Conservation (phyloP, 2,113 vertebrate genomes). For the Hypomesus transpacificus region DNA sequence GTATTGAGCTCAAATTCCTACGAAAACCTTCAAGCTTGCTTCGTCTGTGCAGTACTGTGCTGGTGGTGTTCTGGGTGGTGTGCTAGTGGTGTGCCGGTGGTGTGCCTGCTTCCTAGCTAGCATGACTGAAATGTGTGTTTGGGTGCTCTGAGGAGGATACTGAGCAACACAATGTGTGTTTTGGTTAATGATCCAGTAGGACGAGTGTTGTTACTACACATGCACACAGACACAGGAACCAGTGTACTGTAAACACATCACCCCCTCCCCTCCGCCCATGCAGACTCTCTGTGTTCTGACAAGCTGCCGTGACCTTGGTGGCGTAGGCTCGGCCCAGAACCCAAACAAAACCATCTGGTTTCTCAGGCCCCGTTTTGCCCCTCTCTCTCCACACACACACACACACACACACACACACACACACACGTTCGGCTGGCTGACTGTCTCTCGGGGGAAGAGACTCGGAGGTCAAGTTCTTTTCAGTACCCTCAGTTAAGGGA, state of each 20-base stretch:
- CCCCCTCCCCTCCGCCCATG: slow-evolving; percentile 36
- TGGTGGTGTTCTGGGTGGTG: too few relatives aligned
- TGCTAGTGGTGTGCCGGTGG: too few relatives aligned
- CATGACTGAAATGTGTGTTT: too few relatives aligned
- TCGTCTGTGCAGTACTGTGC: too few relatives aligned
- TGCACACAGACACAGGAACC: slow-evolving; percentile 39
- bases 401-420: slow-evolving; percentile 14
- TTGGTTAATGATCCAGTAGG: slow-evolving; percentile 10
- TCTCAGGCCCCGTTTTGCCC: slow-evolving; percentile 76
- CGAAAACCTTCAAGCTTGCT: too few relatives aligned
- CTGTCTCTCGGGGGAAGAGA: not conserved
- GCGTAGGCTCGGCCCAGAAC: slow-evolving; percentile 59
- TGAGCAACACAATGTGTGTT: not conserved
- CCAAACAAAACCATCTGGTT: slow-evolving; percentile 81
- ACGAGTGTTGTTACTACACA: slow-evolving; percentile 5
- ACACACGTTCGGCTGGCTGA: not conserved
- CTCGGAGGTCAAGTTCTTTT: not conserved
- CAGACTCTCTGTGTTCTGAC: slow-evolving; percentile 43
- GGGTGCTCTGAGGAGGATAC: too few relatives aligned
- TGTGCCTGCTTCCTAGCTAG: too few relatives aligned
- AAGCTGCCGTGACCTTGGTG: slow-evolving; percentile 58
- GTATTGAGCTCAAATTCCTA: too few relatives aligned
- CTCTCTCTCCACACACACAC: slow-evolving; percentile 46
- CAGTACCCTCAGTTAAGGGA: not conserved
- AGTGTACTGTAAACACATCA: slow-evolving; percentile 26